Conservation (phyloP, 2,888 invertebrate genomes). For the Taphrorychus bicolor region DNA sequence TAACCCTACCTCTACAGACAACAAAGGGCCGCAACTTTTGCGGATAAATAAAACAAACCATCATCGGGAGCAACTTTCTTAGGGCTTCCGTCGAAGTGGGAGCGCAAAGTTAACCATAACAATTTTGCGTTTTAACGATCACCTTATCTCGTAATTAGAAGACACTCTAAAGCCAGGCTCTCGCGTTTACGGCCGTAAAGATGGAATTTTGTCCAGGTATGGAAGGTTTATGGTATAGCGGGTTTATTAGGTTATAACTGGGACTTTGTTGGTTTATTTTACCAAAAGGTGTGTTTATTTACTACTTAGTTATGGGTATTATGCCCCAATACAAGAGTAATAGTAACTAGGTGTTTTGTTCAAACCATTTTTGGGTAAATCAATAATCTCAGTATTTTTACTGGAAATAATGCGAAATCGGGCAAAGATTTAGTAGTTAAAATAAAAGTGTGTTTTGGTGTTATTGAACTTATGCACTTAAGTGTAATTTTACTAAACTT, state of each 20-base stretch:
- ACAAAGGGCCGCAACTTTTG: neutral
- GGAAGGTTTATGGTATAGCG: slow-evolving; percentile 46
- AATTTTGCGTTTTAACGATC: slow-evolving; percentile 39
- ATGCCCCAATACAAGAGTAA: no score
- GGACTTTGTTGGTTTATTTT: slow-evolving; percentile 24
- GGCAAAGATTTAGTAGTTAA: no score
- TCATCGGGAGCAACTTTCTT: neutral
- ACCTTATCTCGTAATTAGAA: slow-evolving; percentile 55
- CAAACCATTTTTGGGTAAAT: no score
- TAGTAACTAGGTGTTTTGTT: no score
- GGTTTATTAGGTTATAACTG: slow-evolving; percentile 40
- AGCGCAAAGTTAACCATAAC: slow-evolving; percentile 33
- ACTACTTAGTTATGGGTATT: no score
- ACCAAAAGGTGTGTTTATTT: no score
- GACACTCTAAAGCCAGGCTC: slow-evolving; percentile 46
- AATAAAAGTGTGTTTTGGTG: no score
- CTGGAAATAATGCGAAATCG: no score
- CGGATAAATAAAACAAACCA: neutral
- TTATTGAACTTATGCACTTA: no score
- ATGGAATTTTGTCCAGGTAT: slow-evolving; percentile 51
- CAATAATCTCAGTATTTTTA: no score
- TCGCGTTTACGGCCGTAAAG: slow-evolving; percentile 52
- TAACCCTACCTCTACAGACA: neutral
- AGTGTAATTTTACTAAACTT: no score
- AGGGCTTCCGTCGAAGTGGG: neutral